Evolutionary conservation across 2,888 invertebrate species (phyloP).

Genomic region (Sphaerophoria rueppellii): DNA sequence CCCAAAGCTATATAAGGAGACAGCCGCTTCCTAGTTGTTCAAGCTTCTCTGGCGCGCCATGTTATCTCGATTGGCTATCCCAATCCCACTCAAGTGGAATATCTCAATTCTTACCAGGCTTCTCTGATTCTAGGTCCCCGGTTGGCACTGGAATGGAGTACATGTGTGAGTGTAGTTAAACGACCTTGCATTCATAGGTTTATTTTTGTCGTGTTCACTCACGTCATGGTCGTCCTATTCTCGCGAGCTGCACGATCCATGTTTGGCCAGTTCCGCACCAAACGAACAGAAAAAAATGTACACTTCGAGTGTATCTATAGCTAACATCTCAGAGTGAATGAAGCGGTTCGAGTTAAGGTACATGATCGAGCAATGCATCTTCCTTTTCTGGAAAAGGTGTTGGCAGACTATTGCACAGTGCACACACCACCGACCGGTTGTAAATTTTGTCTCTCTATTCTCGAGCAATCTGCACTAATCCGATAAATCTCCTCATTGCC

Average conservation of each 20-base stretch:
- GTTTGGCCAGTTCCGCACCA: constrained; percentile 58
- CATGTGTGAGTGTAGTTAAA: constrained; percentile 55
- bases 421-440: constrained; percentile 6
- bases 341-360: background rate
- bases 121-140: constrained; percentile 26
- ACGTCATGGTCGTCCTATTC: constrained; percentile 9
- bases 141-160: background rate
- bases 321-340: constrained; percentile 12
- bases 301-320: constrained; percentile 9
- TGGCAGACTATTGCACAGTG: constrained; percentile 21
- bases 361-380: constrained; percentile 4
- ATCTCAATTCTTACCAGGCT: constrained; percentile 63
- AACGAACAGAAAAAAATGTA: constrained; percentile 21
- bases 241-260: constrained; percentile 30
- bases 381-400: constrained; percentile 56
- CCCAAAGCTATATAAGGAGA: constrained; percentile 2
- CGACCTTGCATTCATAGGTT: constrained; percentile 69
- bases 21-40: constrained; percentile 31
- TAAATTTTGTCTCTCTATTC: constrained; percentile 12
- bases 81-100: constrained; percentile 67
- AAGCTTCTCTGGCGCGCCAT: constrained; percentile 17
- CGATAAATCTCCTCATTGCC: constrained; percentile 63
- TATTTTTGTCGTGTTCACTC: constrained; percentile 13
- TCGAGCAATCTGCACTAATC: constrained; percentile 50
- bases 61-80: constrained; percentile 59